Base-by-base conservation (phyloP, 2,888 invertebrate species). In the Linhomoeus sp. region DNA sequence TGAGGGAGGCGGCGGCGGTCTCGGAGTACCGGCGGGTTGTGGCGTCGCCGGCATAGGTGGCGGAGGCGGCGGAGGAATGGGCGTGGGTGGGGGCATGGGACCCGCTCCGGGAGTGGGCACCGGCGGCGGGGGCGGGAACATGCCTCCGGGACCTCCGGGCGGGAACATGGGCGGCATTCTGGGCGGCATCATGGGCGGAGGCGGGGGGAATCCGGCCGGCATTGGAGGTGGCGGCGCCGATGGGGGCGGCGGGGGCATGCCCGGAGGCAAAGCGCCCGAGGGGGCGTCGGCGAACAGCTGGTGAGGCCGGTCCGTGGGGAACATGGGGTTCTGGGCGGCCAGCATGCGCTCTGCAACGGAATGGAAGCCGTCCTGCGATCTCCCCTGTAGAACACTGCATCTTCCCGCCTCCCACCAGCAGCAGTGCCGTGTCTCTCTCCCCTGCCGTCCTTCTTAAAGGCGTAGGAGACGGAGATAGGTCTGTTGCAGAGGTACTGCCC, bases 391-490 rank as follows among this genome's bases (percentile, higher is more conserved):
- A n/a, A n/a, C n/a, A n/a, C n/a, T n/a, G n/a, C n/a, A n/a, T n/a
- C n/a, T n/a, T n/a, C n/a, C n/a, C n/a, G n/a, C n/a, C n/a, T n/a
- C 52, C 45, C 47, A 68, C 68, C 68, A 19, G 97, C 97, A 0
- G 94, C 97, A 26, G 92, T 92, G 1, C 97, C 97, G 64, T 99
- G 97, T 24, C 97, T 73, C 69, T 97, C 97, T 41, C 97, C 94
- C 64, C 97, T 97, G 0, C 88, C 83, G 67, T 97, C 94, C 61
- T 94, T 92, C 69, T 97, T 97, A 67, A 94, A 97, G 0, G 97
- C 97, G 65, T 94, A 97, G 0, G 92, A 92, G 1, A 97, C 92
- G 0, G 90, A 87, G 56, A 97, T 97, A 0, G 97, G 87, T 43
- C 97, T 74, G 67, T 99, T 97, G 65, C 94, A 97, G 2, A 97